Evolutionary conservation across 2,888 invertebrate genomes (phyloP), one percentile per base, ranked within the genome.

Genomic region (Exephanes ischioxanthus): DNA sequence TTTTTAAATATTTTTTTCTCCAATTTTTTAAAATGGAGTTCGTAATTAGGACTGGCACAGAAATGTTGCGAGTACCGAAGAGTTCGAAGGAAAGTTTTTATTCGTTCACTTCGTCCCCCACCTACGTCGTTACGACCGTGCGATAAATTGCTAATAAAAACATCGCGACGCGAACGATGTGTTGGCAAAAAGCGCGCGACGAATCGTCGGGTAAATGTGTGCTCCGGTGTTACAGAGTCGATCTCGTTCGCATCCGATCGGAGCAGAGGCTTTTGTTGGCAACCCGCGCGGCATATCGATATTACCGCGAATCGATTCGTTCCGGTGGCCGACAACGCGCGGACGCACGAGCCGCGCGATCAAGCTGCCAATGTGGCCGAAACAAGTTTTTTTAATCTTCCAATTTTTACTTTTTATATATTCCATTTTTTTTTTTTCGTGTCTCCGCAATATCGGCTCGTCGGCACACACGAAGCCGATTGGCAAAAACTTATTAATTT

Each of bases 251-350:
- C 70, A 55, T 33, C 66, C 71, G n/a, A 72, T 66, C 58, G 48
- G 26, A 9, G 37, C 51, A 68, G 71, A 48, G 55, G 78, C 87
- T 88, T 90, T 89, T 89, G 88, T 90, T 88, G 86, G 85, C 80
- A 80, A 79, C 83, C 16, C 33, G 30, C 83, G 84, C 76, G 83
- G 76, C 66, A 67, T 88, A 88, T 92, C 91, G 91, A 91, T 91
- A 91, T 90, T 91, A 90, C 88, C 88, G 86, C 86, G 83, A 90
- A 92, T 91, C 91, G 90, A 92, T 92, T 93, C 87, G 92, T 87
- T 84, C 53, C 88, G 90, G 87, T 76, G 19, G 58, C 88, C 86
- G 88, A 87, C 88, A 87, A 83, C 88, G 79, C 86, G 72, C 70
- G 72, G 76, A 71, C 55, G 73, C 81, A 37, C 58, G 75, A 77